Percentiles rank a stretch among this genome's conserved stretches.
Evolutionary conservation across 2,113 vertebrate genomes (phyloP).

Genomic region (Spea multiplicata): DNA sequence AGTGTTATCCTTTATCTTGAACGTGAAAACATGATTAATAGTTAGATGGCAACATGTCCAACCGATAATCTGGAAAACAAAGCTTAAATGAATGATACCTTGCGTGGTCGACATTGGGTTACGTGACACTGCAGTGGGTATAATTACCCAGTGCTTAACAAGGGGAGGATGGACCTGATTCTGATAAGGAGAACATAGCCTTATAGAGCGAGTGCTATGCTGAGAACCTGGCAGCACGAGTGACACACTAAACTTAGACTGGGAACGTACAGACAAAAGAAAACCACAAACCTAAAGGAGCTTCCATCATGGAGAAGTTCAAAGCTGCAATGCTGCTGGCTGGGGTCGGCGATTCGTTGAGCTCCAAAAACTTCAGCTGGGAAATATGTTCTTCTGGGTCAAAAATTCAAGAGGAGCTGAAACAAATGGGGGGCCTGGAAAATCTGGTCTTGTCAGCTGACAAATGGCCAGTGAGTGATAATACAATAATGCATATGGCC

Average conservation of each 20-base stretch:
- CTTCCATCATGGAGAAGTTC: conserved; percentile 82
- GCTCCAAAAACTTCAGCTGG: conserved; percentile 76
- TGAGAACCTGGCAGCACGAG: conserved; percentile 63
- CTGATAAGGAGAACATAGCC: conserved; percentile 72
- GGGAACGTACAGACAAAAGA: conserved; percentile 43
- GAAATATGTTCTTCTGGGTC: conserved; percentile 72
- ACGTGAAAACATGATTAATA: too few species aligned
- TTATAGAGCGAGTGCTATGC: conserved; percentile 75
- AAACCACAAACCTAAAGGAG: neutral
- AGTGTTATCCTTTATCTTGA: too few species aligned
- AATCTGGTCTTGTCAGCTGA: conserved; percentile 76
- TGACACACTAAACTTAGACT: conserved; percentile 52
- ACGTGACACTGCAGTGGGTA: conserved; percentile 53
- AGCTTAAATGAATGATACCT: conserved; percentile 21
- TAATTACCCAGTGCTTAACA: conserved; percentile 37
- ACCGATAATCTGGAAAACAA: neutral
- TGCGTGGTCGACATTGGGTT: conserved; percentile 44
- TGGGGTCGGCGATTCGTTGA: conserved; percentile 83
- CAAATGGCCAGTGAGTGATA: conserved; percentile 89
- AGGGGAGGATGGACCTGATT: conserved; percentile 65
- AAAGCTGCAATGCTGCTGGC: conserved; percentile 85
- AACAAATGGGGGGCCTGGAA: conserved; percentile 74
- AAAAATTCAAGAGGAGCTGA: conserved; percentile 81
- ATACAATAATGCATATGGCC: conserved; percentile 87
- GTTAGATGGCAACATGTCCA: too few species aligned